Base-by-base conservation (phyloP, 2,797 vertebrate species). In the Darevskia nairensis region DNA sequence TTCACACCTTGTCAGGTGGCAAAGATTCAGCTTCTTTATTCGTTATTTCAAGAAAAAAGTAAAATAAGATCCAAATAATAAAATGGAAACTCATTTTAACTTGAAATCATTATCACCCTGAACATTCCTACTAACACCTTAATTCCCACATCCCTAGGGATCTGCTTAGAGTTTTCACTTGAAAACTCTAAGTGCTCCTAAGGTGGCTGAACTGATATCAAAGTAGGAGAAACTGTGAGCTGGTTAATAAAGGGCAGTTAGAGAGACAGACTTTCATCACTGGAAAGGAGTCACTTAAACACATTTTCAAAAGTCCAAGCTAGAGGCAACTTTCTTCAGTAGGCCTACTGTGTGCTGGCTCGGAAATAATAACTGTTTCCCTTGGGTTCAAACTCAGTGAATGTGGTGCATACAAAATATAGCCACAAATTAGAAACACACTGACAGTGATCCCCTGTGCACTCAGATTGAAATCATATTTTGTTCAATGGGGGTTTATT, bases 201-300 rank as follows among this genome's bases (percentile, higher is more conserved):
- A 77, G 50, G 1, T n/a, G 32, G 6, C n/a, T n/a, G 84, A 61
- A 35, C 13, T 68, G 29, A 81, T 0, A 0, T 6, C 79, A 82
- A 89, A 90, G 82, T 3, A 32, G 50, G 50, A 77, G 89, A 88
- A 78, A 25, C 15, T 80, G 44, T 66, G 32, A 72, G 59, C 4
- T 44, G 0, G 0, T 15, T 6, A 50, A 19, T 0, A 1, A 55
- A 32, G 86, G 80, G n/a, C n/a, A 29, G 79, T 50, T 8, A 59
- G 59, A 41, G 84, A 13, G 29, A 27, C n/a, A 4, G 78, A 55
- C 1, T 59, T 87, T 87, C 69, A 10, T 0, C 7, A 44, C 0
- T 13, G 19, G 27, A 8, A 87, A 0, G 0, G 13, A 25, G 44
- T 44, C 29, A 55, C 0, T 64, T 80, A 0, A 85, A 29, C 76